Evolutionary conservation across 2,113 vertebrate species (phyloP), one percentile per base, ranked within the genome.

Genomic region (Cathartes aura): DNA sequence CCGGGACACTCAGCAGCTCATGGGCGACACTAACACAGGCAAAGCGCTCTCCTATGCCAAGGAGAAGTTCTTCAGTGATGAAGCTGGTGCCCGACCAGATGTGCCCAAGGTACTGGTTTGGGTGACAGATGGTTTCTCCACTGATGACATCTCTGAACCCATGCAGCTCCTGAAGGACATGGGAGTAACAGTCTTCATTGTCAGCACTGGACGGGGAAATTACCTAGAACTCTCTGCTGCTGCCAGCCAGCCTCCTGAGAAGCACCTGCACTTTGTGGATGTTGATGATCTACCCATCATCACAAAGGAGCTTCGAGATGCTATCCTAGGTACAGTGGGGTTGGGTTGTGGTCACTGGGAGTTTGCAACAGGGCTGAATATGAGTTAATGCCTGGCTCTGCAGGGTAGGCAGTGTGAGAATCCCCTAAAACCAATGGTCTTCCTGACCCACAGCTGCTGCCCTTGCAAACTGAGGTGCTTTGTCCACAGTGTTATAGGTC

Each of bases 11-110:
- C 96, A 40, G 15, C 99, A 99, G 95, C 98, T 98, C 21, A 98
- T 99, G 97, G 99, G 99, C 0, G 99, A 99, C 97, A 99, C 99
- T 67, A 99, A 99, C 97, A 99, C 99, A 0, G 99, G 99, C 73
- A 96, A 97, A 21, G 99, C 99, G 0, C 97, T 99, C 84, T 95
- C 96, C 32, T 98, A 98, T 0, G 99, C 99, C 75, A 98, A 97
- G 85, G 97, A 99, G 14, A 89, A 97, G 67, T 96, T 98, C 96
- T 97, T 98, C 98, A 97, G 98, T 1, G n/a, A 94, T 6, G 59
- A 23, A 55, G 98, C 94, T 1, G 97, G 91, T 3, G 98, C 99
- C 70, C 97, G 99, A 47, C 87, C 93, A 0, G 98, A 97, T 2
- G 98, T 99, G 18, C 99, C 99, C 10, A 99, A 99, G 87, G 99